phyloP scores from a whole-genome alignment of 2,888 invertebrate species.

The Willowsia nigromaculata region DNA sequence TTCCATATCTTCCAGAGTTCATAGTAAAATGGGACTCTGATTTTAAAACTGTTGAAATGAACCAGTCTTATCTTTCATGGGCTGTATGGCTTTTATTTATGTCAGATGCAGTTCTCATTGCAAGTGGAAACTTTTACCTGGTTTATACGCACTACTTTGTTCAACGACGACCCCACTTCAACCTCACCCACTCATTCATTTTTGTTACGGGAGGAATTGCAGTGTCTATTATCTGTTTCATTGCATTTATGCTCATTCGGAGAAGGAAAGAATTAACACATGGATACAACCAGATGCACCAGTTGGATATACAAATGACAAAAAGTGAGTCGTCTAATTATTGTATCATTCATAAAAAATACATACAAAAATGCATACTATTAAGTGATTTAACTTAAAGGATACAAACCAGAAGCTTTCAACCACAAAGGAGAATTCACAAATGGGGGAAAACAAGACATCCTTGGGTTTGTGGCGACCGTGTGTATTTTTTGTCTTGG shows the following conservation, averaged over 20 bases:
- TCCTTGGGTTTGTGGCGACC: too few species aligned
- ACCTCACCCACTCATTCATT: too few species aligned
- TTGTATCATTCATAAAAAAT: background rate
- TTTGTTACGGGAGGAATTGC: too few species aligned
- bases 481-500: too few species aligned
- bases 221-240: background rate
- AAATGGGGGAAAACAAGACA: too few species aligned
- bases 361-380: too few species aligned
- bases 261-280: background rate
- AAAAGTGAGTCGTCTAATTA: background rate
- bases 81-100: background rate
- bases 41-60: background rate
- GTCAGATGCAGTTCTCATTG: background rate
- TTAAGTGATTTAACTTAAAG: too few species aligned
- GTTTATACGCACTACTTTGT: conserved; percentile 1
- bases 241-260: background rate
- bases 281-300: background rate
- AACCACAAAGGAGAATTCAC: too few species aligned
- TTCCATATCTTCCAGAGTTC: background rate
- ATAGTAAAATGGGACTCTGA: background rate
- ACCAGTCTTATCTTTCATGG: background rate
- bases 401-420: too few species aligned
- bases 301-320: background rate
- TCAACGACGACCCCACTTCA: background rate
- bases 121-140: background rate